Conservation (phyloP, 2,888 invertebrate genomes). For the Adelphocoris suturalis region DNA sequence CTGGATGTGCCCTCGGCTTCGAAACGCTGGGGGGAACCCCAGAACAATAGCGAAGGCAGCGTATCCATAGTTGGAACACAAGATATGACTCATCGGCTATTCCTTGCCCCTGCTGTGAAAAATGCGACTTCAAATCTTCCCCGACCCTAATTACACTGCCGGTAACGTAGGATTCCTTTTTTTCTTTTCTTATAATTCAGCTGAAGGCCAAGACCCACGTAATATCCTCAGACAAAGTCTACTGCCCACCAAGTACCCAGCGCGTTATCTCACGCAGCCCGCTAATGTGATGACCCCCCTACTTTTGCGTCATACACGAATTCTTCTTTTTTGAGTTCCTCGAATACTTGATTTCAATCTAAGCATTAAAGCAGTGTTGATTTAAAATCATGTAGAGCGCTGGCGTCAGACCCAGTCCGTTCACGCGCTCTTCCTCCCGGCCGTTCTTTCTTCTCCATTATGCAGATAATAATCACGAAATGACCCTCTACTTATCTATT, state of each 20-base stretch:
- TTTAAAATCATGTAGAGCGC: background rate
- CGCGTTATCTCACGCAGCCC: background rate
- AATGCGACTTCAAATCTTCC: slow-evolving; percentile 14
- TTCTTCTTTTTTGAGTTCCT: background rate
- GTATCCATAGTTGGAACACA: background rate
- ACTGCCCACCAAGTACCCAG: background rate
- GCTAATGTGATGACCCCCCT: background rate
- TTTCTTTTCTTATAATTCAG: background rate
- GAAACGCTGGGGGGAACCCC: background rate
- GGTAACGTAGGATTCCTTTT: background rate
- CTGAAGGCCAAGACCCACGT: background rate
- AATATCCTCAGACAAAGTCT: background rate
- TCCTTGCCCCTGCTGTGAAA: background rate
- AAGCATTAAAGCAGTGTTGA: background rate
- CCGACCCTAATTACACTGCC: background rate
- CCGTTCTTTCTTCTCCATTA: background rate
- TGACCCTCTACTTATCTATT: background rate
- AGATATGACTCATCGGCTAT: slow-evolving; percentile 4
- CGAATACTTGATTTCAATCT: background rate
- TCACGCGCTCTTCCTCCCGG: background rate
- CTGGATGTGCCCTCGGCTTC: background rate
- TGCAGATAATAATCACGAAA: background rate
- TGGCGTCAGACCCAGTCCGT: background rate
- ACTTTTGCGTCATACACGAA: background rate
- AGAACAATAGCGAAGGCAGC: slow-evolving; percentile 13